Percentiles rank a stretch among this genome's conserved stretches.
Conservation (phyloP, 2,888 invertebrate genomes). For the Stomorhina lunata region DNA sequence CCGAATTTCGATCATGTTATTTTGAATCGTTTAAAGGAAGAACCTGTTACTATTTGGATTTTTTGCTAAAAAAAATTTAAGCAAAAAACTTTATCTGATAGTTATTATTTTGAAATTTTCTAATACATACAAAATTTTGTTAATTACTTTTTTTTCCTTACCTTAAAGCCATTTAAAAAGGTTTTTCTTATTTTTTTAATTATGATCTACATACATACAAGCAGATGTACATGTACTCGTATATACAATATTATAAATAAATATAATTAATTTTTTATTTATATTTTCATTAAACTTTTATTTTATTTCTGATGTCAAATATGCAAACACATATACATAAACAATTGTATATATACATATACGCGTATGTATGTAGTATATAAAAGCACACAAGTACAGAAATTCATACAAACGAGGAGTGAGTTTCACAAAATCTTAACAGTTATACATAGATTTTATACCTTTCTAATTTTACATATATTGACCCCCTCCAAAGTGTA, state of each 20-base stretch:
- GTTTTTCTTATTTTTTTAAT: slow-evolving; percentile 44
- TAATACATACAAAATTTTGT: no score
- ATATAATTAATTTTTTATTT: slow-evolving; percentile 62
- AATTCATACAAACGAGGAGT: not conserved
- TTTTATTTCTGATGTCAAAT: slow-evolving; percentile 57
- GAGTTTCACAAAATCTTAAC: no score
- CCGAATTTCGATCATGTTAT: no score
- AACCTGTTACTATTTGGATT: no score
- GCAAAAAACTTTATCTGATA: no score
- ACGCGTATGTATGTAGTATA: not conserved
- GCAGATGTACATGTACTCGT: no score
- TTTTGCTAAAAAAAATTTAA: no score
- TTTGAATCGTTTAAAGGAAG: no score
- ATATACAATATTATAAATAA: slow-evolving; percentile 64
- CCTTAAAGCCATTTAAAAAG: slow-evolving; percentile 37
- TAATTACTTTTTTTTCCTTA: slow-evolving; percentile 4
- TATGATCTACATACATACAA: slow-evolving; percentile 58
- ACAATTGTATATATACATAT: not conserved
- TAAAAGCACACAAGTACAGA: not conserved
- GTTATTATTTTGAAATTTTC: no score
- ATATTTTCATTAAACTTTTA: slow-evolving; percentile 61
- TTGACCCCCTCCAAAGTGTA: no score
- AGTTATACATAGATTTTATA: no score
- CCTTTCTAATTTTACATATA: no score
- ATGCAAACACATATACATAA: slow-evolving; percentile 14